These are phyloP conservation scores for Probosciger aterrimus DNA, from an alignment of 2,113 vertebrate genomes.

Conservation along the genomic window DNA sequence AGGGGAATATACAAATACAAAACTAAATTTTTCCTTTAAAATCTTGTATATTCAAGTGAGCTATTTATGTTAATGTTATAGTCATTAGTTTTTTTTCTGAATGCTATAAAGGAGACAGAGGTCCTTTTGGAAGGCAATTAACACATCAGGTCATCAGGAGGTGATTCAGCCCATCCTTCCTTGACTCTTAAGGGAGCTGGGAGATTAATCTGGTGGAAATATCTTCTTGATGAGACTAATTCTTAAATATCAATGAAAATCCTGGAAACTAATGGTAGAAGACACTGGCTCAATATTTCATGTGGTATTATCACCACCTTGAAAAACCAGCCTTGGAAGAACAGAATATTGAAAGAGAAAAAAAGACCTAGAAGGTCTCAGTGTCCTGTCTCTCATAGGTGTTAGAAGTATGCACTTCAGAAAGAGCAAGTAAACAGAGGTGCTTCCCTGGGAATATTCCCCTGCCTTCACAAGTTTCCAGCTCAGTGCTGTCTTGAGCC, in stretches of 20 bases:
- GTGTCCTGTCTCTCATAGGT: background rate
- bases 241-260: background rate
- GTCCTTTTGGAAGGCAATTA: background rate
- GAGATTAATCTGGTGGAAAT: background rate
- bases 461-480: background rate
- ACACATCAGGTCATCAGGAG: background rate
- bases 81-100: background rate
- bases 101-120: background rate
- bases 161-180: background rate
- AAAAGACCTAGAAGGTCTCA: background rate
- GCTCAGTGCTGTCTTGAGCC: background rate
- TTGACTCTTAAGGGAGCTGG: background rate
- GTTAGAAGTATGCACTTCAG: background rate
- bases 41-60: background rate
- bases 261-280: background rate
- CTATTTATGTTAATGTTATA: background rate
- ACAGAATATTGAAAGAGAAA: background rate
- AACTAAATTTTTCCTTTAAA: background rate
- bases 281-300: background rate
- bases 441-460: background rate
- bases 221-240: background rate
- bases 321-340: background rate
- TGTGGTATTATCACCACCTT: background rate
- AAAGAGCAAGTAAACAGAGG: background rate
- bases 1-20: background rate